Evolutionary conservation across 2,888 invertebrate species (phyloP), one percentile per base, ranked within the genome.

Genomic region (Caradrina kadenii): DNA sequence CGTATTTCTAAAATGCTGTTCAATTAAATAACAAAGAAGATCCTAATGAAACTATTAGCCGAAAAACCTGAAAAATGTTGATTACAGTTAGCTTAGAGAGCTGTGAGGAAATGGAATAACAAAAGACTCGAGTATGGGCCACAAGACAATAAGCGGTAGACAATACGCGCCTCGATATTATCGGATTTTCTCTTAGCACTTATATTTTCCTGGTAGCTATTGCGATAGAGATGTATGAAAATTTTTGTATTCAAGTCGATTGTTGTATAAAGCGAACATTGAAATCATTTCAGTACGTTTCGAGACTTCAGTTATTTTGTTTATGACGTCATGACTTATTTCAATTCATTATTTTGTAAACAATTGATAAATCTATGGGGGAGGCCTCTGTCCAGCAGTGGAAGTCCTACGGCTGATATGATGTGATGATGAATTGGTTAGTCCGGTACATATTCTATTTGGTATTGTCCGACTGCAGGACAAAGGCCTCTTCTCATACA

Each of bases 171-270:
- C 70, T 76, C 74, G 73, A 83, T 82, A 83, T 85, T 86, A 87
- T 86, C 82, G 82, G 81, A 81, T 82, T 83, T 80, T 80, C 80
- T 81, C 81, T 77, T 76, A 65, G 58, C 63, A 80, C 73, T 84
- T 82, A 86, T 86, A 75, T 84, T 85, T 76, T 85, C 87, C 85
- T 86, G 81, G 86, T 86, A 83, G 79, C 84, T 84, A 83, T 67
- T 65, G 54, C 56, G 56, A 68, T 76, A 66, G 76, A 74, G 66
- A 73, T 68, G 63, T 55, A 63, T 72, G 65, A 71, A 69, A 35
- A 49, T 69, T 65, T 60, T 45, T 63, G 39, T 63, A 50, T 79
- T 79, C 52, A 35, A 79, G 52, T 77, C 65, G 54, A 73, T 73
- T 73, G 77, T 76, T 65, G 50, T 75, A 52, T 22, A 60, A 49